Percentiles rank a stretch among this genome's conserved stretches.
These are phyloP conservation scores for Anadara kagoshimensis DNA, from an alignment of 1,140 invertebrate genomes.

Conservation along the genomic window DNA sequence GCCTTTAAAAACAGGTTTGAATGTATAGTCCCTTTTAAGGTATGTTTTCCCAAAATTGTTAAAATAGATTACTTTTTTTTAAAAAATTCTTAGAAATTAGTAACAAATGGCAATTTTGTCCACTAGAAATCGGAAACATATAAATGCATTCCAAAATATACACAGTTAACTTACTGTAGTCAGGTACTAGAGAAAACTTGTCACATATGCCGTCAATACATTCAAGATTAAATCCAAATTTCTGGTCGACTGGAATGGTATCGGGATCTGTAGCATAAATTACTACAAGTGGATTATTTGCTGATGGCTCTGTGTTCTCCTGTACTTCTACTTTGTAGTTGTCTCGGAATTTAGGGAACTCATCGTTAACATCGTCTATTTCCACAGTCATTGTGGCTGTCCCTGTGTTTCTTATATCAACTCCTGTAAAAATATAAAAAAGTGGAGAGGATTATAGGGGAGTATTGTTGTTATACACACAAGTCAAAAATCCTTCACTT, in stretches of 20 bases:
- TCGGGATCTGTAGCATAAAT: constrained; percentile 89
- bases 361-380: constrained; percentile 97
- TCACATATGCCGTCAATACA: constrained; percentile 33
- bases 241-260: constrained; percentile 36
- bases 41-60: too few relatives aligned
- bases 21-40: too few relatives aligned
- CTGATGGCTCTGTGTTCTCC: constrained; percentile 85
- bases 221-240: constrained; percentile 46
- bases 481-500: too few relatives aligned
- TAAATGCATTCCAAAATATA: too few relatives aligned
- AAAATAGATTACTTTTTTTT: too few relatives aligned
- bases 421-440: too few relatives aligned
- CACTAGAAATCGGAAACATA: too few relatives aligned
- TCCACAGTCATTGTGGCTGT: constrained; percentile 96
- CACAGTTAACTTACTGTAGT: constrained; percentile 23
- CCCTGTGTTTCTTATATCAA: constrained; percentile 78
- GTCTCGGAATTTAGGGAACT: constrained; percentile 85
- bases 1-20: too few relatives aligned
- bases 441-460: too few relatives aligned
- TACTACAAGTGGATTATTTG: constrained; percentile 88
- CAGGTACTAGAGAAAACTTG: constrained; percentile 44
- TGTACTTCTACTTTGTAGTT: constrained; percentile 75
- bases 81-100: too few relatives aligned
- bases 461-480: too few relatives aligned
- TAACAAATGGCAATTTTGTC: too few relatives aligned